Conservation (phyloP, 2,113 vertebrate genomes). For the Epinephelus cyanopodus region DNA sequence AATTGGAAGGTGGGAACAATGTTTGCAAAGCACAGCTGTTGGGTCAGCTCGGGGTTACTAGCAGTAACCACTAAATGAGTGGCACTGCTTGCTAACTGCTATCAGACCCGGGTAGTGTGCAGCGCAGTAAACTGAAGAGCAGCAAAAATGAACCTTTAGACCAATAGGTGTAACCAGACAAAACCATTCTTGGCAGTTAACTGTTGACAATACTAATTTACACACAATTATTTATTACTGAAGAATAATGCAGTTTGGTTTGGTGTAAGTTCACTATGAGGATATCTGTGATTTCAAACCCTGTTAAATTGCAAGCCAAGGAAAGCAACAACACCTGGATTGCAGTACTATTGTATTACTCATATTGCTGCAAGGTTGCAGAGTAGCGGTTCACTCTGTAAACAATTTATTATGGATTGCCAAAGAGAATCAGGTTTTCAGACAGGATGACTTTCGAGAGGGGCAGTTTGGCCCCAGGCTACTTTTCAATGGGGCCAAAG, state of each 20-base stretch:
- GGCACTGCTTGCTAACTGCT: too few relatives aligned
- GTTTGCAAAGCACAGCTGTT: too few relatives aligned
- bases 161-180: too few relatives aligned
- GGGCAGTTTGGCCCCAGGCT: conserved; percentile 17
- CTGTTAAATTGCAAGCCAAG: background rate
- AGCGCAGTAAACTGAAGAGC: too few relatives aligned
- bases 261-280: background rate
- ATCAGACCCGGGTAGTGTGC: too few relatives aligned
- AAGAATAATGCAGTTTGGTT: background rate
- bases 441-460: conserved; percentile 22
- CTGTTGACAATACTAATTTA: background rate
- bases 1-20: too few relatives aligned
- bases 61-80: too few relatives aligned
- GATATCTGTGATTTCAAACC: background rate
- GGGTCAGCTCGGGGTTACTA: too few relatives aligned
- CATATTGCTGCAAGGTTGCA: conserved; percentile 17
- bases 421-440: conserved; percentile 27
- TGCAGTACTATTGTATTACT: conserved; percentile 6
- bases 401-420: conserved; percentile 28
- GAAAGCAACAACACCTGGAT: background rate
- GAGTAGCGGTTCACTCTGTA: background rate
- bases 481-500: conserved; percentile 34
- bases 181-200: too few relatives aligned
- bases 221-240: background rate
- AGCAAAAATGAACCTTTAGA: too few relatives aligned